These are phyloP conservation scores for Mystacides longicornis DNA, from an alignment of 2,888 invertebrate genomes.

Conservation along the genomic window DNA sequence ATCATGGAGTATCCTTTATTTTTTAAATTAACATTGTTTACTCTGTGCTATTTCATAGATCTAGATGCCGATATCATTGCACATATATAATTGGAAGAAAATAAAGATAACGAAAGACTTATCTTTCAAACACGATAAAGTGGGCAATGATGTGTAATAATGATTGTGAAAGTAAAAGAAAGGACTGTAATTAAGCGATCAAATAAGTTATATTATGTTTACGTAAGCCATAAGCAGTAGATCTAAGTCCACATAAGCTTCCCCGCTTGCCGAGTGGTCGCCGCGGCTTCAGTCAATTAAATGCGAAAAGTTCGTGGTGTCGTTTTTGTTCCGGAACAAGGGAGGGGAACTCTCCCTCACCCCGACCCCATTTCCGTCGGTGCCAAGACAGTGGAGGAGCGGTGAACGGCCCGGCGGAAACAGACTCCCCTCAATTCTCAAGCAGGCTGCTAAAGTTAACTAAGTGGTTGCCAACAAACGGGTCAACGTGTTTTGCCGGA, in stretches of 20 bases:
- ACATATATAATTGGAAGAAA: too few relatives aligned
- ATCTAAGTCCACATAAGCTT: neutral
- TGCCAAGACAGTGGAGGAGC: neutral
- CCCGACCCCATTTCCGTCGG: neutral
- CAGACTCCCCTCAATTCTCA: slow-evolving; percentile 1
- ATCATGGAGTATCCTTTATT: too few relatives aligned
- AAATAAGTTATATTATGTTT: too few relatives aligned
- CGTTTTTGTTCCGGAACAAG: neutral
- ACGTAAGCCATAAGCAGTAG: neutral
- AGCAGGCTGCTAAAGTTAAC: neutral
- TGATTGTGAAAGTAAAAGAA: too few relatives aligned
- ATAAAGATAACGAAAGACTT: too few relatives aligned
- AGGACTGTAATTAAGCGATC: too few relatives aligned
- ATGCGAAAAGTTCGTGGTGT: slow-evolving; percentile 16
- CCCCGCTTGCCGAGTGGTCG: slow-evolving; percentile 1
- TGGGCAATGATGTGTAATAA: too few relatives aligned
- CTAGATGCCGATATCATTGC: too few relatives aligned
- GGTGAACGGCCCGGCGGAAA: neutral
- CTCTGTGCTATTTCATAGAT: too few relatives aligned
- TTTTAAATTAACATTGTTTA: too few relatives aligned
- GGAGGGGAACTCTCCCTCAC: neutral
- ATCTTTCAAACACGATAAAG: too few relatives aligned
- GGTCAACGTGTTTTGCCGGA: slow-evolving; percentile 3
- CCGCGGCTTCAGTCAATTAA: slow-evolving; percentile 19
- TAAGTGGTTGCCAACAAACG: slow-evolving; percentile 1